These are phyloP conservation scores for Octomys mimax DNA, from an alignment of 2,797 vertebrate species.

Conservation along the genomic window DNA sequence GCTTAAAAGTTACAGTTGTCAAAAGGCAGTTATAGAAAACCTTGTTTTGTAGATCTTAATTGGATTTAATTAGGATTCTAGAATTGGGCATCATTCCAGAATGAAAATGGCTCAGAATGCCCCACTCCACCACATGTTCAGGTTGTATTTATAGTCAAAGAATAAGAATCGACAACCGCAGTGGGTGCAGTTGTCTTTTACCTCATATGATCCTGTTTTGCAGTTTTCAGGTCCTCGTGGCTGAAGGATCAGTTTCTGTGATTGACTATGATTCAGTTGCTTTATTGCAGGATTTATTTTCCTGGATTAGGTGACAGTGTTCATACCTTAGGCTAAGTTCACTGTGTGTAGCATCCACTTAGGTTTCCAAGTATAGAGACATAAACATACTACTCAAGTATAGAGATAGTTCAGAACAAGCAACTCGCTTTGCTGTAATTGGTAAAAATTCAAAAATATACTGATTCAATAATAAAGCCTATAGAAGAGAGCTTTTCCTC, in stretches of 20 bases:
- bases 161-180: background rate
- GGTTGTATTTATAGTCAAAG: background rate
- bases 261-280: background rate
- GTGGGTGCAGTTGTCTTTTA: background rate
- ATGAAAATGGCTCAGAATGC: background rate
- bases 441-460: slow-evolving; percentile 14
- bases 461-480: background rate
- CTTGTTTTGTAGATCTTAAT: background rate
- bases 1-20: slow-evolving; percentile 3
- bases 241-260: background rate
- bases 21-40: background rate
- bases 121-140: background rate
- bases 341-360: too few species aligned
- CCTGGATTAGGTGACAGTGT: background rate
- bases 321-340: background rate
- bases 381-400: background rate
- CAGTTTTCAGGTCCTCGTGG: background rate
- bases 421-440: background rate
- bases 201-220: background rate
- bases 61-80: background rate
- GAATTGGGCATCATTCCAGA: background rate
- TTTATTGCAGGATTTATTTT: background rate
- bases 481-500: background rate
- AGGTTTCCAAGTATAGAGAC: background rate
- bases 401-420: background rate